Evolutionary conservation across 2,888 invertebrate species (phyloP), one percentile per base, ranked within the genome.

Genomic region (Lepetodrilus schrolli): DNA sequence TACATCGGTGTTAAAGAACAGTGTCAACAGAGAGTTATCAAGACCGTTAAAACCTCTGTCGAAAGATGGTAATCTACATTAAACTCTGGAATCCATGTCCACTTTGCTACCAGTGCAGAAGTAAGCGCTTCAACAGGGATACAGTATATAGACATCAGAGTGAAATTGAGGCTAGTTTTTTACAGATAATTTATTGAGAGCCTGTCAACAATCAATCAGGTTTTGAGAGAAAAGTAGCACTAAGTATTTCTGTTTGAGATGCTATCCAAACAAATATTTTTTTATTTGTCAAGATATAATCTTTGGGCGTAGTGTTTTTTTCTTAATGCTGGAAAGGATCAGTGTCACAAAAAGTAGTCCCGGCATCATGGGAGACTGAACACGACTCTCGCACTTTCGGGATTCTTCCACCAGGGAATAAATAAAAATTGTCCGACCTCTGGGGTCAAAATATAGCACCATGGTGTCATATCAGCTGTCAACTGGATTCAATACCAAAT

Each of bases 171-270:
- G 10, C 38, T 13, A 43, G 43, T 17, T 17, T 2, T 43, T 43
- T 43, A 23, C 7, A 17, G 58, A 58, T 17, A 34, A 17, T 34
- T 58, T 30, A 58, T 26, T 30, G n/a, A 34, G 17, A 58, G 21
- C 58, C 23, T 58, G 58, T 58, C 58, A 58, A 58, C 58, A 58
- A 23, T 58, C 17, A 58, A 58, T 58, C 58, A 58, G 58, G 13
- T 34, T 30, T 34, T 30, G 58, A 58, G 30, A 17, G 4, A 58
- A n/a, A n/a, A 10, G 34, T 58, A 58, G 58, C 58, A 58, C 58
- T 58, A 58, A 48, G 8, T 58, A 30, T 17, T 58, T 30, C 58
- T 30, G 43, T 17, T 43, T 43, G 43, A 13, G 17, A 13, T 8
- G 43, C 17, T 43, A 43, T 43, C 43, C 13, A 43, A 43, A 43